Percentiles rank a stretch among this genome's conserved stretches.
Evolutionary conservation across 2,797 vertebrate genomes (phyloP).

Genomic region (Anisognathus igniventris): DNA sequence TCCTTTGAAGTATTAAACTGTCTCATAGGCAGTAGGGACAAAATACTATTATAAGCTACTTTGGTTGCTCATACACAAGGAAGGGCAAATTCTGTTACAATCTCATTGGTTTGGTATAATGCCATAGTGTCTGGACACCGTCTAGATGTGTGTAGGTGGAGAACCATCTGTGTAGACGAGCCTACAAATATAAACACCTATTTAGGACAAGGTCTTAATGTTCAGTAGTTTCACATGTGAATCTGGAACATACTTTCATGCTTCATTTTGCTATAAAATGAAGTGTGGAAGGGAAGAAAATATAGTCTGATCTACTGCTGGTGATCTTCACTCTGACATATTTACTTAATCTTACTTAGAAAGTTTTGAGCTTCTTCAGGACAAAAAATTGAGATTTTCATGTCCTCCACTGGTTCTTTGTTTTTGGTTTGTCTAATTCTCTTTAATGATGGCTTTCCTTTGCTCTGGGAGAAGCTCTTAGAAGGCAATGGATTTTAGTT

Average conservation of each 20-base stretch:
- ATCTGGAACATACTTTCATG: not conserved
- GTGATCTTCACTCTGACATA: constrained; percentile 12
- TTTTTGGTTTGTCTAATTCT: constrained; percentile 5
- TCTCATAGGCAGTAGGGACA: not conserved
- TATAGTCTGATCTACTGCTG: not conserved
- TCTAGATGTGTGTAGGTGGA: not conserved
- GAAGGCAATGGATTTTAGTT: not conserved
- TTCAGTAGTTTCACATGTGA: not conserved
- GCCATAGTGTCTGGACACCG: not conserved
- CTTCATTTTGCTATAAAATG: constrained; percentile 17
- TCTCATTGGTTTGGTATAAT: not conserved
- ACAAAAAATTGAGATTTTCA: not conserved
- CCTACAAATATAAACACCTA: constrained; percentile 31
- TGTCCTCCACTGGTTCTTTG: not conserved
- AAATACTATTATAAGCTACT: not conserved
- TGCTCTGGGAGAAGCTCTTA: not conserved
- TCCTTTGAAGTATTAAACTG: constrained; percentile 25
- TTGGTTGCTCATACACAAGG: not conserved
- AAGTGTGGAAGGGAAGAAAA: constrained; percentile 22
- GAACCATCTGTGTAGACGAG: not conserved
- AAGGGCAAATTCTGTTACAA: not conserved
- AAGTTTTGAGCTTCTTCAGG: constrained; percentile 13
- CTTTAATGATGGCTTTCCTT: not conserved
- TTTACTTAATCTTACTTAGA: constrained; percentile 14
- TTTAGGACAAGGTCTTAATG: constrained; percentile 6